A percentile compares a stretch with the other conserved stretches of the same genome.
These are phyloP conservation scores for Tetramorium alpestre DNA, from an alignment of 1,140 invertebrate genomes.

Conservation along the genomic window DNA sequence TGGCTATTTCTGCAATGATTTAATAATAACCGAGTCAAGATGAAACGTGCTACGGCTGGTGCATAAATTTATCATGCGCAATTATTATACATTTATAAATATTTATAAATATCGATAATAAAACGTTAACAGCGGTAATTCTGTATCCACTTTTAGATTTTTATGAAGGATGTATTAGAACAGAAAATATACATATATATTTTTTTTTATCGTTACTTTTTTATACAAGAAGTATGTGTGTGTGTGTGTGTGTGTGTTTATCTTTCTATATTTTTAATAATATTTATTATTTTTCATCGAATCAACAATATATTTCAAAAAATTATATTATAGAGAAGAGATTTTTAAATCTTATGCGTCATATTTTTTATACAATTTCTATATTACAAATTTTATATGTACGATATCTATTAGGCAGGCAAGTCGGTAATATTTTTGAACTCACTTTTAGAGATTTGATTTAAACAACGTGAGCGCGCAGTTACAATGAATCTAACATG, in stretches of 20 bases:
- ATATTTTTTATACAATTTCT: background rate
- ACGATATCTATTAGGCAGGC: background rate
- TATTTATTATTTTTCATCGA: background rate
- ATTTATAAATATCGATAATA: conserved; percentile 28
- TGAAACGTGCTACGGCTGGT: background rate
- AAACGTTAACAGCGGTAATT: background rate
- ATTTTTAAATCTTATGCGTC: background rate
- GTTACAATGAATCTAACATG: background rate
- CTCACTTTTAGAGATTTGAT: background rate
- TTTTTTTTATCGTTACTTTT: background rate
- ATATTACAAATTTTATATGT: background rate
- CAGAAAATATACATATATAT: background rate
- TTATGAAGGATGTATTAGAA: background rate
- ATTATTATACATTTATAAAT: conserved; percentile 27
- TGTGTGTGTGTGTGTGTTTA: background rate
- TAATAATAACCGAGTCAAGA: conserved; percentile 25
- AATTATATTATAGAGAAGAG: background rate
- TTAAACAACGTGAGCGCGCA: background rate
- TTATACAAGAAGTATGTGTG: background rate
- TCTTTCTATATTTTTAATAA: background rate
- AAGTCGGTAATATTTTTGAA: background rate
- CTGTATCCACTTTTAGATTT: background rate
- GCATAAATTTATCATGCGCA: conserved; percentile 5
- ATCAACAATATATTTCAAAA: background rate
- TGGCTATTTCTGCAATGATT: conserved; percentile 39